phyloP scores from a whole-genome alignment of 2,888 invertebrate species.

The Lycocerus yunnanus region DNA sequence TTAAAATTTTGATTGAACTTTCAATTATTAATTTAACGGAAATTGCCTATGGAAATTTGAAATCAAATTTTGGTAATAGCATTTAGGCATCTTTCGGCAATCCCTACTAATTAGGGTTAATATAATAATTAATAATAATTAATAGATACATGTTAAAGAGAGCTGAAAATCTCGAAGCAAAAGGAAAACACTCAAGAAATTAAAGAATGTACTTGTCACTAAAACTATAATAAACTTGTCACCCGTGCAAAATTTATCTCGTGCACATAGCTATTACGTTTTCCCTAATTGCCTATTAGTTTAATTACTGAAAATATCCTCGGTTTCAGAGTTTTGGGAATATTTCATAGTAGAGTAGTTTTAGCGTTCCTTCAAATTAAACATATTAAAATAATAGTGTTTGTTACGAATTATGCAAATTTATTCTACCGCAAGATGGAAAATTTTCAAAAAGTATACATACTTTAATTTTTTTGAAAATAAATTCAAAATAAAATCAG shows the following conservation, averaged over 20 bases:
- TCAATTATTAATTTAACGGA: not conserved
- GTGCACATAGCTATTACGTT: not conserved
- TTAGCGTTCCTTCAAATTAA: not conserved
- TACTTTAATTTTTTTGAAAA: not conserved
- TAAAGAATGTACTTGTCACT: not conserved
- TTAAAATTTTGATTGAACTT: not conserved
- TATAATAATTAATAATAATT: not conserved
- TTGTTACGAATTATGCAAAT: not conserved
- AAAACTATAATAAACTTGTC: not conserved
- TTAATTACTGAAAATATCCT: slow-evolving; percentile 1
- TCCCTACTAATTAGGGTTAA: not conserved
- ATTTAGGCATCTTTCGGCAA: not conserved
- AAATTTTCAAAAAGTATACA: not conserved
- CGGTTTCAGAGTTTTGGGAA: not conserved
- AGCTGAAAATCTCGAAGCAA: not conserved
- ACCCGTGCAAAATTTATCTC: not conserved
- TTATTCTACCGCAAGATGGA: not conserved
- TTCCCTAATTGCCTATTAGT: slow-evolving; percentile 5
- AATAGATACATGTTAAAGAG: not conserved
- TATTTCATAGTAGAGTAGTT: not conserved
- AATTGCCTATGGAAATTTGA: not conserved
- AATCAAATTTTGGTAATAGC: not conserved
- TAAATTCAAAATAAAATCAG: not conserved
- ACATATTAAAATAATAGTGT: not conserved
- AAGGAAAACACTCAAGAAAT: not conserved